phyloP scores from a whole-genome alignment of 1,140 invertebrate genomes.

The Dysdera silvatica region DNA sequence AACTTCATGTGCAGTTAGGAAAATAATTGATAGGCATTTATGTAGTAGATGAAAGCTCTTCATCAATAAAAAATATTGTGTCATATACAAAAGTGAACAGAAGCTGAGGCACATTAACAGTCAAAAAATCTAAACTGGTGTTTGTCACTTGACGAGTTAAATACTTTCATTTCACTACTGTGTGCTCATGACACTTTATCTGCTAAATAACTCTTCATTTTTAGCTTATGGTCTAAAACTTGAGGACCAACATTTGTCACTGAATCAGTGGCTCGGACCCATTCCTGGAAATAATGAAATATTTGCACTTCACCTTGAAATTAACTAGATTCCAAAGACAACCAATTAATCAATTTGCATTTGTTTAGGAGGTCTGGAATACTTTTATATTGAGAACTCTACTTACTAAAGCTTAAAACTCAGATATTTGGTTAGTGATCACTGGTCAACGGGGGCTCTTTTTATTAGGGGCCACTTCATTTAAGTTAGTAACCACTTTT shows the following conservation, averaged over 20 bases:
- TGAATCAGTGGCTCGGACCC: neutral
- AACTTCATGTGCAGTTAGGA: neutral
- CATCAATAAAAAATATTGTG: neutral
- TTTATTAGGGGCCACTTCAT: no score
- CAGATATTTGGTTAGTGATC: no score
- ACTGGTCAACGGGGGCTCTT: no score
- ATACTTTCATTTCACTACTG: neutral
- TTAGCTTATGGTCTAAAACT: constrained; percentile 1
- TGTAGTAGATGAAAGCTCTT: neutral
- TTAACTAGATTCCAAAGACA: neutral
- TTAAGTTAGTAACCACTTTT: no score
- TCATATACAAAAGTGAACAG: neutral
- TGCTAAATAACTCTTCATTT: neutral
- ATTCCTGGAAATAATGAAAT: neutral
- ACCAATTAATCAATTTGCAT: neutral
- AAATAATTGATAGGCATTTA: neutral
- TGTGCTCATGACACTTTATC: neutral
- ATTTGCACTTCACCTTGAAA: neutral
- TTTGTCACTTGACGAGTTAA: neutral
- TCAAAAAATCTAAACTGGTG: neutral
- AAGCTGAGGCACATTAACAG: neutral
- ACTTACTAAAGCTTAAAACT: no score
- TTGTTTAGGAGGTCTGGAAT: neutral
- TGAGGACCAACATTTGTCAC: neutral
- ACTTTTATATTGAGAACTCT: no score